Evolutionary conservation across 1,140 invertebrate genomes (phyloP).

Genomic region (Ladona fulva): DNA sequence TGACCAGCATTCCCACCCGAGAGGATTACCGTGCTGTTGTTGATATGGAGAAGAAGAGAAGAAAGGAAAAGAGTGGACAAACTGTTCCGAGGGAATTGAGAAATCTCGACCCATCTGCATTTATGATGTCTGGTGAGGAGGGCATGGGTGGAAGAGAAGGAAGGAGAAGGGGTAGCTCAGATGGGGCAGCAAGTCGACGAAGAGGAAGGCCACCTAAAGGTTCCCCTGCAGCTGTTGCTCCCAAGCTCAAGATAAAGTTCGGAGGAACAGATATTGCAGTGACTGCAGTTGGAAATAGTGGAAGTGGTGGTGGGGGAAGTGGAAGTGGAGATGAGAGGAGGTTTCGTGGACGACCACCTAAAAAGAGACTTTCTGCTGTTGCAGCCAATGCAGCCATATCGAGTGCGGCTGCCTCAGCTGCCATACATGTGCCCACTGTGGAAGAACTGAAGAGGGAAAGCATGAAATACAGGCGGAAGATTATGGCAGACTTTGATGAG

Average conservation of each 20-base stretch:
- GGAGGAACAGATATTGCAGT: constrained; percentile 44
- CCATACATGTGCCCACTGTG: constrained; percentile 43
- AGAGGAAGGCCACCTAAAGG: constrained; percentile 13
- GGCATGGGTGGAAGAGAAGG: constrained; percentile 35
- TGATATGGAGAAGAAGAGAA: constrained; percentile 56
- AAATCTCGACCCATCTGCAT: constrained; percentile 33
- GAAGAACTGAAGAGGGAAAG: constrained; percentile 72
- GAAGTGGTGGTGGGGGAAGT: constrained; percentile 33
- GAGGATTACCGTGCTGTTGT: constrained; percentile 66
- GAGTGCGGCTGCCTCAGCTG: constrained; percentile 32
- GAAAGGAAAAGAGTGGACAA: constrained; percentile 44
- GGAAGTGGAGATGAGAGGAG: constrained; percentile 30
- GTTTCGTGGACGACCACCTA: constrained; percentile 59
- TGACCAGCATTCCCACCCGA: constrained; percentile 71
- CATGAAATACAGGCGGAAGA: constrained; percentile 76
- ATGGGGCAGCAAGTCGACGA: constrained; percentile 23
- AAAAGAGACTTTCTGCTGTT: constrained; percentile 52
- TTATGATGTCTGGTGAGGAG: constrained; percentile 37
- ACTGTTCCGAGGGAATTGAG: constrained; percentile 44
- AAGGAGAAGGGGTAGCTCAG: constrained; percentile 36
- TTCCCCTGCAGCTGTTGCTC: constrained; percentile 36
- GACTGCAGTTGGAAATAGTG: constrained; percentile 16
- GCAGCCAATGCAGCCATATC: constrained; percentile 9
- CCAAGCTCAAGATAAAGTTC: constrained; percentile 78
- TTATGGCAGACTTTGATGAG: constrained; percentile 70